phyloP scores from a whole-genome alignment of 1,140 invertebrate species.

The Portunus trituberculatus region DNA sequence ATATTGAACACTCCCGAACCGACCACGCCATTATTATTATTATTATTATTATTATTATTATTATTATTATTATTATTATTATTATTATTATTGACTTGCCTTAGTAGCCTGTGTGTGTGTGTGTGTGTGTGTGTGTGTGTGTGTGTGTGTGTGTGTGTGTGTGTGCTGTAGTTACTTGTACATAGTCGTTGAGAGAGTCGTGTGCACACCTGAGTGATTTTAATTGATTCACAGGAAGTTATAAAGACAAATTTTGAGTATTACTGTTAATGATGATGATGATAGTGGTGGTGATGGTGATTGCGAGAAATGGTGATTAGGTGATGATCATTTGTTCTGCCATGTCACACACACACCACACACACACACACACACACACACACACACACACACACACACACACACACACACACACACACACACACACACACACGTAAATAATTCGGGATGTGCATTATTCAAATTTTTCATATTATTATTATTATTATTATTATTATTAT shows the following conservation, averaged over 20 bases:
- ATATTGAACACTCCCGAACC: background rate
- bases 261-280: too few relatives aligned
- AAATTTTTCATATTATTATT: too few relatives aligned
- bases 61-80: conserved; percentile 2
- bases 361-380: too few relatives aligned
- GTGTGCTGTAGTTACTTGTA: background rate
- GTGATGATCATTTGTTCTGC: too few relatives aligned
- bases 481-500: too few relatives aligned
- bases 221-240: background rate
- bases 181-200: background rate
- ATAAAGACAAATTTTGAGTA: background rate
- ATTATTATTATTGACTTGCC: background rate
- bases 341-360: too few relatives aligned
- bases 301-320: too few relatives aligned
- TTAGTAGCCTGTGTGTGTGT: conserved; percentile 33
- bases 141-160: background rate
- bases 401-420: too few relatives aligned
- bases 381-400: too few relatives aligned
- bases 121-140: conserved; percentile 38
- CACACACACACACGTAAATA: too few relatives aligned
- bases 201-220: background rate
- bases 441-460: too few relatives aligned
- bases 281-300: too few relatives aligned
- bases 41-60: conserved; percentile 26
- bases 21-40: background rate